phyloP scores from a whole-genome alignment of 2,797 vertebrate genomes.

The Falco novaeseelandiae region DNA sequence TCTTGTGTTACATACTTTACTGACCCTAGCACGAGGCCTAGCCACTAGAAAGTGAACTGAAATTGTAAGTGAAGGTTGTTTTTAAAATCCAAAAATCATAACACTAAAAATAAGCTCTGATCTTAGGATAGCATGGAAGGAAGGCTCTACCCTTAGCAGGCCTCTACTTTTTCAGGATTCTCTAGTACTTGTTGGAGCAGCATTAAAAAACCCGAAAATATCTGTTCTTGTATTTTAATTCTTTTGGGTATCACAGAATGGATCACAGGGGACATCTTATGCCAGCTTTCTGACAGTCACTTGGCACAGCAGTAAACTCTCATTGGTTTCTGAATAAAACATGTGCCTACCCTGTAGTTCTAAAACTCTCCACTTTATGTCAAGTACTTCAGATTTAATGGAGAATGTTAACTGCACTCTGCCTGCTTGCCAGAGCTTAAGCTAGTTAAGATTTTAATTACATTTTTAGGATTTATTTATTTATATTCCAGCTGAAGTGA shows the following conservation, averaged over 20 bases:
- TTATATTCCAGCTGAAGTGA: not conserved
- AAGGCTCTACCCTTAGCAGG: not conserved
- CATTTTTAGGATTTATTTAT: not conserved
- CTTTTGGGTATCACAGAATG: not conserved
- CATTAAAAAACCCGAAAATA: not conserved
- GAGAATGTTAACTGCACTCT: not conserved
- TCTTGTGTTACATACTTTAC: not conserved
- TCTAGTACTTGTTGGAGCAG: not conserved
- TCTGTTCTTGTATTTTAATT: not conserved
- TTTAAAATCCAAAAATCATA: not conserved
- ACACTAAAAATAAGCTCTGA: not conserved
- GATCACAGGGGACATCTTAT: not conserved
- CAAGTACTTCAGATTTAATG: slow-evolving; percentile 18
- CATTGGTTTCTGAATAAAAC: slow-evolving; percentile 54
- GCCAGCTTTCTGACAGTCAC: slow-evolving; percentile 33
- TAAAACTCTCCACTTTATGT: slow-evolving; percentile 12
- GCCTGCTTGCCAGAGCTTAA: not conserved
- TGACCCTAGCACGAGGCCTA: not conserved
- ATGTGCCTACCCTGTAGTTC: not conserved
- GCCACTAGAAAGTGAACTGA: not conserved
- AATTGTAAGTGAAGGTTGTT: not conserved
- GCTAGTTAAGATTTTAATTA: not conserved
- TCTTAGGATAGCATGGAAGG: not conserved
- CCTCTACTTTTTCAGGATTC: not conserved
- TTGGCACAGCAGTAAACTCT: slow-evolving; percentile 25